phyloP scores from a whole-genome alignment of 2,888 invertebrate genomes.

The Dryococelus australis region DNA sequence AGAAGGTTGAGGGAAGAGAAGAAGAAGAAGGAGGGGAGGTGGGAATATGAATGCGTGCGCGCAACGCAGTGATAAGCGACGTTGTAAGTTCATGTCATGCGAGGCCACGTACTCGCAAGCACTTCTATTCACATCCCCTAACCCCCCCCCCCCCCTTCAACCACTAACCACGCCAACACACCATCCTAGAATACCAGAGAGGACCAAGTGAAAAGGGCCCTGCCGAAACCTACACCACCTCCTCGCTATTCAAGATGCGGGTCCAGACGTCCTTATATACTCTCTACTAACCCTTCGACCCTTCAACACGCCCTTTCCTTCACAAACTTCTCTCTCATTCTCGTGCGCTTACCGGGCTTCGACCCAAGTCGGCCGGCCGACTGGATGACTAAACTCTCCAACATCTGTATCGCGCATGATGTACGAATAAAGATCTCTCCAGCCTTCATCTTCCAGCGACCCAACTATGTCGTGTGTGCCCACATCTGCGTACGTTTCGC shows the following conservation, averaged over 20 bases:
- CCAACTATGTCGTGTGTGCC: too few species aligned
- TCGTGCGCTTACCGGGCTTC: neutral
- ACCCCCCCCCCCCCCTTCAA: neutral
- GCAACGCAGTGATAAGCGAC: neutral
- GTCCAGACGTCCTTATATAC: neutral
- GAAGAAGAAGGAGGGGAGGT: neutral
- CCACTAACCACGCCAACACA: too few species aligned
- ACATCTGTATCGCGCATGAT: neutral
- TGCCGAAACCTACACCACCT: neutral
- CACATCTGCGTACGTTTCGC: too few species aligned
- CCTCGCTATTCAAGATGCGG: neutral
- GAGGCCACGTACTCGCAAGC: neutral
- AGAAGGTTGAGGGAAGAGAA: neutral
- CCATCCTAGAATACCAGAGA: neutral
- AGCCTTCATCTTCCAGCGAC: too few species aligned
- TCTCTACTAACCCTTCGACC: neutral
- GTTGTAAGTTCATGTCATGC: neutral
- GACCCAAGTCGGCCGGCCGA: neutral
- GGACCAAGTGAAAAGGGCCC: neutral
- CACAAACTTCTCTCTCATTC: neutral
- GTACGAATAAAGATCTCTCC: too few species aligned
- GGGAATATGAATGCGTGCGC: neutral
- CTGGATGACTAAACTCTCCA: neutral
- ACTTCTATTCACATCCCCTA: neutral
- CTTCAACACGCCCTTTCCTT: neutral